These are phyloP conservation scores for Teleogryllus oceanicus DNA, from an alignment of 2,888 invertebrate species.

Conservation along the genomic window DNA sequence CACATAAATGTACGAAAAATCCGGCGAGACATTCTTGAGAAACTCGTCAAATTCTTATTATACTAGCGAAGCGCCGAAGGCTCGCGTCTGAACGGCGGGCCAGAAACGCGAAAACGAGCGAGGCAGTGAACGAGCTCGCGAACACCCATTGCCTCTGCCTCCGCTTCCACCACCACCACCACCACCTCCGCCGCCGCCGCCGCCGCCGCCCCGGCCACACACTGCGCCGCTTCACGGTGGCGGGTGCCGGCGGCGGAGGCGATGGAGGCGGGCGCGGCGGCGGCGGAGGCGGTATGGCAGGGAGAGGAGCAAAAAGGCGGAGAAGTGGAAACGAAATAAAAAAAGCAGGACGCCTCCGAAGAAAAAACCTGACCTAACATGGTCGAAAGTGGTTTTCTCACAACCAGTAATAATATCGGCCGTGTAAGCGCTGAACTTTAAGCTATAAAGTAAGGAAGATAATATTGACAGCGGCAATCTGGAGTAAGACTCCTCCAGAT, in stretches of 20 bases:
- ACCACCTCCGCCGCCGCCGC: background rate
- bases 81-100: background rate
- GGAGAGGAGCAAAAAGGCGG: background rate
- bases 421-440: slow-evolving; percentile 18
- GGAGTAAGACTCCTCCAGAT: slow-evolving; percentile 18
- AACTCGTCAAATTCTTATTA: too few species aligned
- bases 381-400: slow-evolving; percentile 1
- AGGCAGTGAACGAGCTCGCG: background rate
- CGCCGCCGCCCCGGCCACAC: background rate
- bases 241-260: background rate
- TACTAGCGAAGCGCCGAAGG: too few species aligned
- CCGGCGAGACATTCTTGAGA: too few species aligned
- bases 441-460: slow-evolving; percentile 18
- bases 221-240: slow-evolving; percentile 18
- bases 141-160: background rate
- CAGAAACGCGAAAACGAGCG: background rate
- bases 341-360: background rate
- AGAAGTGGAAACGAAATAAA: background rate
- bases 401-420: slow-evolving; percentile 10
- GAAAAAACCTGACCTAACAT: slow-evolving; percentile 18
- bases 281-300: background rate
- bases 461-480: slow-evolving; percentile 18
- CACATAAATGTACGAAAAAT: too few species aligned
- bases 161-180: background rate
- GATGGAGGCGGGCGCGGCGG: background rate